Evolutionary conservation across 2,888 invertebrate genomes (phyloP), one percentile per base, ranked within the genome.

Genomic region (Bembecia ichneumoniformis): DNA sequence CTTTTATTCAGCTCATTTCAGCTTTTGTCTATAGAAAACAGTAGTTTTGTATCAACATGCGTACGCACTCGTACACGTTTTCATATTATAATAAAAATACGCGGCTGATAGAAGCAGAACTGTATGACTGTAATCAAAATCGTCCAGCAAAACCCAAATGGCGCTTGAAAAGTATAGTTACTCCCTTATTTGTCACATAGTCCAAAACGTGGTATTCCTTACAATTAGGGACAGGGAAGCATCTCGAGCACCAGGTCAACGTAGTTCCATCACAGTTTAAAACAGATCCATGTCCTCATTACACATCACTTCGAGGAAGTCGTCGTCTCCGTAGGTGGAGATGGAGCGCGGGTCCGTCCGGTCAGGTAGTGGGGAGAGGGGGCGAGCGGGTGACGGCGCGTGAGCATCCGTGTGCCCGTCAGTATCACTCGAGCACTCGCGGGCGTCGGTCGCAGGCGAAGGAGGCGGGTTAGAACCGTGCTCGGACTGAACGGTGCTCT

Each of bases 391-490:
- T 20, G 44, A 43, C 47, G 28, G 46, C 48, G 34, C 17, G 46
- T 13, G 92, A 40, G 92, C 90, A 79, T 92, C 92, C 9, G 87
- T 88, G 51, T 82, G 82, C 0, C 81, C 79, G 68, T 89, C 90
- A n/a, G 90, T 89, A 65, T 92, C 92, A 51, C 90, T 90, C 57
- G 91, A 92, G 63, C 90, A 87, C 44, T 90, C 91, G 52, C 90
- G 90, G 13, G 91, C 90, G 71, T 93, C 93, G 0, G 93, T 94
- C 35, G 91, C 94, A 0, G 94, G 94, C 20, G 94, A 94, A 3
- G 94, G 94, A 10, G 94, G 94, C 46, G 94, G 94, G 81, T 94
- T 94, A 1, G 90, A 90, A 48, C 89, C 86, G 59, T 88, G 89
- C 65, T 89, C 88, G 16, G 90, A 90, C 51, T 89, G 87, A 20